A percentile compares a stretch with the other conserved stretches of the same genome.
Evolutionary conservation across 2,888 invertebrate species (phyloP).

Genomic region (Drosophila borealis): DNA sequence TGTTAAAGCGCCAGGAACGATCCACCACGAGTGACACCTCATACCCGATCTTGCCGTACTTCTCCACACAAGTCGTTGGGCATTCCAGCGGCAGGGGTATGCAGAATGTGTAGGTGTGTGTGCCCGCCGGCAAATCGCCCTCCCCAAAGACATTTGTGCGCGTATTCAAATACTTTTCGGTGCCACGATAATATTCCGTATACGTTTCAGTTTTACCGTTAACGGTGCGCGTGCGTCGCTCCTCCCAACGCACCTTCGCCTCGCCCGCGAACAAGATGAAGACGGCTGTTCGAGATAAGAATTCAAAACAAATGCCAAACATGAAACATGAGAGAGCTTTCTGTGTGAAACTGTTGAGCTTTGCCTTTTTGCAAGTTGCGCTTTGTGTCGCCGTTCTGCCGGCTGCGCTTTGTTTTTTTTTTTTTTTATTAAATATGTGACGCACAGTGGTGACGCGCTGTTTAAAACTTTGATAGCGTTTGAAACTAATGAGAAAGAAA

Average conservation of each 20-base stretch:
- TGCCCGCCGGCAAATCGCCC: slow-evolving; percentile 57
- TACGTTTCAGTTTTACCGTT: slow-evolving; percentile 48
- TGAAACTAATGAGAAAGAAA: too few species aligned
- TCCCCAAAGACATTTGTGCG: slow-evolving; percentile 49
- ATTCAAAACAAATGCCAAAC: not conserved
- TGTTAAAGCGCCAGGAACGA: slow-evolving; percentile 88
- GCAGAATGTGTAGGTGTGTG: slow-evolving; percentile 89
- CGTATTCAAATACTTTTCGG: slow-evolving; percentile 53
- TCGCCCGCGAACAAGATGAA: slow-evolving; percentile 66
- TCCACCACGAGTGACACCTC: slow-evolving; percentile 90
- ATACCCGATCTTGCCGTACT: slow-evolving; percentile 90
- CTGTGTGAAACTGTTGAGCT: not conserved
- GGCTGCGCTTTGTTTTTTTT: not conserved
- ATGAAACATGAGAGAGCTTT: not conserved
- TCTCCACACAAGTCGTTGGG: slow-evolving; percentile 91
- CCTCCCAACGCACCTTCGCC: slow-evolving; percentile 71
- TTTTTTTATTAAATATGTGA: too few species aligned
- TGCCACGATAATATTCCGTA: slow-evolving; percentile 48
- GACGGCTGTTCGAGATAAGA: slow-evolving; percentile 36
- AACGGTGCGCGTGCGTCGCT: slow-evolving; percentile 24
- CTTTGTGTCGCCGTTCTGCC: slow-evolving; percentile 17
- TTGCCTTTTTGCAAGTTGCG: not conserved
- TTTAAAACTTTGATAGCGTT: not conserved
- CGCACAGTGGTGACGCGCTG: slow-evolving; percentile 10
- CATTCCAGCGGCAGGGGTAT: slow-evolving; percentile 86